Evolutionary conservation across 2,888 invertebrate genomes (phyloP).

Genomic region (Catotricha subobsoleta): DNA sequence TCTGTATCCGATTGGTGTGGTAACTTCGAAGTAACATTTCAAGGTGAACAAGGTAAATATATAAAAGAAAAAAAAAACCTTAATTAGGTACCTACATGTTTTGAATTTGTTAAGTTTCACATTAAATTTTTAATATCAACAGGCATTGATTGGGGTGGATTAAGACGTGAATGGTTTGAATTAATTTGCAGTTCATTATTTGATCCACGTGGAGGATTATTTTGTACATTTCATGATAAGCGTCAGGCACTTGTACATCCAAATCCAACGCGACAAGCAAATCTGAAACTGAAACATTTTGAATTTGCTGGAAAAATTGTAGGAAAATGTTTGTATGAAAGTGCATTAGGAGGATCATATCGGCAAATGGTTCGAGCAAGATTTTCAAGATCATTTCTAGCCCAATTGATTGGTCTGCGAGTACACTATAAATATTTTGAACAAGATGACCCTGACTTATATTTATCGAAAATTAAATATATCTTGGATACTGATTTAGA

Average conservation of each 20-base stretch:
- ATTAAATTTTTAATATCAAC: too few relatives aligned
- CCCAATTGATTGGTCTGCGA: constrained; percentile 81
- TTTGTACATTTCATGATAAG: constrained; percentile 69
- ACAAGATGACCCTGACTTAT: constrained; percentile 87
- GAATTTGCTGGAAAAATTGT: constrained; percentile 88
- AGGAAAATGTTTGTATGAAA: constrained; percentile 88
- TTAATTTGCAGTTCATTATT: constrained; percentile 72
- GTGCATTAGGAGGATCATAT: constrained; percentile 74
- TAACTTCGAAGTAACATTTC: constrained; percentile 82
- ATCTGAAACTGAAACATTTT: constrained; percentile 71
- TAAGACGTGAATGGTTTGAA: constrained; percentile 89
- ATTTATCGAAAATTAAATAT: constrained; percentile 83
- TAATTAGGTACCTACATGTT: too few relatives aligned
- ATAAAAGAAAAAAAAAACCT: too few relatives aligned
- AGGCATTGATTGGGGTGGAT: constrained; percentile 88
- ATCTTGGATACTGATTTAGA: constrained; percentile 81
- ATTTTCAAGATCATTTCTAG: constrained; percentile 81
- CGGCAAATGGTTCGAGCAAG: constrained; percentile 77
- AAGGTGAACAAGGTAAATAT: constrained; percentile 93
- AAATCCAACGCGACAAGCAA: constrained; percentile 55
- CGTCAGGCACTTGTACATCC: constrained; percentile 82
- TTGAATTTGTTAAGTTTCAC: too few relatives aligned
- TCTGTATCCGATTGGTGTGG: constrained; percentile 83
- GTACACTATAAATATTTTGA: constrained; percentile 49
- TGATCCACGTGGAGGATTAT: constrained; percentile 65